Evolutionary conservation across 2,797 vertebrate genomes (phyloP).

Genomic region (Synaphobranchus kaupii): DNA sequence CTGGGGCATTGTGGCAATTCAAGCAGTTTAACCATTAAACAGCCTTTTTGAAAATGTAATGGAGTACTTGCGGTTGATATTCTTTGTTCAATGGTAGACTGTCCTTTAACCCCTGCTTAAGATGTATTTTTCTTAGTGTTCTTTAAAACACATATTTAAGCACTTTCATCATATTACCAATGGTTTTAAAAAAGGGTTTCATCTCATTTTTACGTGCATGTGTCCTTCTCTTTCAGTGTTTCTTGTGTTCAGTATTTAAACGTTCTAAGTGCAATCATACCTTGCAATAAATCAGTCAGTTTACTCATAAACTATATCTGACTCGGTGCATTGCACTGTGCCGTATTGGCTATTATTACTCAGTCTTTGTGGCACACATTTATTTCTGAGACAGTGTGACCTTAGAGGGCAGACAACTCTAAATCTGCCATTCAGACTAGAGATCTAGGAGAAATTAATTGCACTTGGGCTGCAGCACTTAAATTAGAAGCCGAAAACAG

Average conservation of each 20-base stretch:
- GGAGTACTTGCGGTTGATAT: not conserved
- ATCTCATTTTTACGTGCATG: not conserved
- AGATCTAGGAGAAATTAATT: not conserved
- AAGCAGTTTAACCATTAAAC: constrained; percentile 12
- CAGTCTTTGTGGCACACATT: not conserved
- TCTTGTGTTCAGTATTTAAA: not conserved
- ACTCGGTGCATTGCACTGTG: not conserved
- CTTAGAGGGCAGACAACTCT: not conserved
- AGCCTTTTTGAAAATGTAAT: not conserved
- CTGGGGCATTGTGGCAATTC: not conserved
- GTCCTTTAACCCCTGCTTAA: not conserved
- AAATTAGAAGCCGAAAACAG: not conserved
- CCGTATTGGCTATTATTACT: not conserved
- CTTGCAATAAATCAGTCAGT: not conserved
- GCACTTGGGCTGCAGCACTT: not conserved
- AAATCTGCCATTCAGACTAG: not conserved
- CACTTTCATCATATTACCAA: not conserved
- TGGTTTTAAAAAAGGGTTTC: not conserved
- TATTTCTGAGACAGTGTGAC: not conserved
- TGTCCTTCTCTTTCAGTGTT: not conserved
- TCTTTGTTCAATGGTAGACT: not conserved
- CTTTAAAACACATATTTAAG: not conserved
- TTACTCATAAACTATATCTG: not conserved
- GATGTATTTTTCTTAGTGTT: not conserved
- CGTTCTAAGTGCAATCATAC: not conserved